Percentiles rank a stretch among this genome's conserved stretches.
Evolutionary conservation across 2,113 vertebrate genomes (phyloP).

Genomic region (Cygnus atratus): DNA sequence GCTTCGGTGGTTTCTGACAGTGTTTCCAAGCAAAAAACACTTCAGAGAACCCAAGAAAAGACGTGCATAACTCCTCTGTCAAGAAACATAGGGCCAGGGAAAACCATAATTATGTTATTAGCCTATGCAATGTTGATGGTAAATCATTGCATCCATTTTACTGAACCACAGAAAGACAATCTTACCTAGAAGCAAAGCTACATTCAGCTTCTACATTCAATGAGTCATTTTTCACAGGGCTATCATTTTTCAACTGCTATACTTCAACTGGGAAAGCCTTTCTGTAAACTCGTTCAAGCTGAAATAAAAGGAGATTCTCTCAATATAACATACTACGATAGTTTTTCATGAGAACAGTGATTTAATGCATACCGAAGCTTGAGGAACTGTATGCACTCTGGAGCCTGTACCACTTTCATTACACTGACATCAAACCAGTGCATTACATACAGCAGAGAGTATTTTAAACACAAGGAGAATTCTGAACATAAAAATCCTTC

Average conservation of each 20-base stretch:
- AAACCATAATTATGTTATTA: background rate
- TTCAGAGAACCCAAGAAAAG: background rate
- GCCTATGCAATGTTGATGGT: background rate
- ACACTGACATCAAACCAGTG: background rate
- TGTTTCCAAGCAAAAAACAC: background rate
- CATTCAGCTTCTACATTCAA: background rate
- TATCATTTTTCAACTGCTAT: background rate
- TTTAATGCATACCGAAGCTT: background rate
- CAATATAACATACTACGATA: background rate
- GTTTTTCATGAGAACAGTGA: background rate
- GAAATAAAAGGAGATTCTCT: background rate
- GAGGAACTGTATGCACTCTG: background rate
- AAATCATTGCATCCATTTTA: background rate
- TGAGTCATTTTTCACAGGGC: background rate
- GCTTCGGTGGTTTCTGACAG: background rate
- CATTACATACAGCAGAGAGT: background rate
- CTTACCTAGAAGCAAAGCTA: background rate
- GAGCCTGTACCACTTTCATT: background rate
- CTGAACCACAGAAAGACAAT: background rate
- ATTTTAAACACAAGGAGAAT: background rate
- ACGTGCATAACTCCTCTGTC: background rate
- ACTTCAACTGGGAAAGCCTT: background rate
- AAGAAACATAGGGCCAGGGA: background rate
- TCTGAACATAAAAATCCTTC: background rate
- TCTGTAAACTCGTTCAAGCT: background rate